These are phyloP conservation scores for Oxystoma pomonae DNA, from an alignment of 2,888 invertebrate species.

Conservation along the genomic window DNA sequence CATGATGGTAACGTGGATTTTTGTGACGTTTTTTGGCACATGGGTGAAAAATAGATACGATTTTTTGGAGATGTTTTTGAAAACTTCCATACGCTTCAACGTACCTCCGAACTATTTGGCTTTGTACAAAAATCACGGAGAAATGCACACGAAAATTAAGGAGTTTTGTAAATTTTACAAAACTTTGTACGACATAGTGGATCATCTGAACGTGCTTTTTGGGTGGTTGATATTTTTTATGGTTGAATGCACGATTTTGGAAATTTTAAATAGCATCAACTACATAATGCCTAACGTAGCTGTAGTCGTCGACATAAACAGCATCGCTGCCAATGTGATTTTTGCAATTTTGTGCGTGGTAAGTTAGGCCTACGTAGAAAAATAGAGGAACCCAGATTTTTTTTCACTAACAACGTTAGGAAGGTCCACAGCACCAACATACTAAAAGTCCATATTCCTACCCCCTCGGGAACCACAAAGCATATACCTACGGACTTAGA, in stretches of 20 bases:
- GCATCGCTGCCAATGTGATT: not conserved
- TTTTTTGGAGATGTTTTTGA: conserved; percentile 9
- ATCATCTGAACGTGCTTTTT: conserved; percentile 21
- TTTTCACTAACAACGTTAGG: too few relatives aligned
- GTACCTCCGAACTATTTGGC: not conserved
- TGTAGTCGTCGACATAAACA: not conserved
- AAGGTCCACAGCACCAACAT: too few relatives aligned
- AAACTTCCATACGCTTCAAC: not conserved
- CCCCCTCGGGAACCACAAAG: too few relatives aligned
- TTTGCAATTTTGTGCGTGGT: conserved; percentile 11
- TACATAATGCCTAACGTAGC: conserved; percentile 17
- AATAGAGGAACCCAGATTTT: too few relatives aligned
- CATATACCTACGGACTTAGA: too few relatives aligned
- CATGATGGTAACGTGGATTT: conserved; percentile 16
- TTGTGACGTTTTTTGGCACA: conserved; percentile 12
- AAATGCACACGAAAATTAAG: conserved; percentile 10
- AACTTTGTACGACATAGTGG: conserved; percentile 18
- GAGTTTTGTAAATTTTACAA: conserved; percentile 20
- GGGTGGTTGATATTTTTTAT: conserved; percentile 23
- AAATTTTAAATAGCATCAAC: conserved; percentile 22
- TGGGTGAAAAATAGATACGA: conserved; percentile 20
- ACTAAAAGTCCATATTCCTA: too few relatives aligned
- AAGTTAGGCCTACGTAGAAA: too few relatives aligned
- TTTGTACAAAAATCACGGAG: not conserved
- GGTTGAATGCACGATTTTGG: conserved; percentile 20